Conservation (phyloP, 2,888 invertebrate species). For the Furcula furcula region DNA sequence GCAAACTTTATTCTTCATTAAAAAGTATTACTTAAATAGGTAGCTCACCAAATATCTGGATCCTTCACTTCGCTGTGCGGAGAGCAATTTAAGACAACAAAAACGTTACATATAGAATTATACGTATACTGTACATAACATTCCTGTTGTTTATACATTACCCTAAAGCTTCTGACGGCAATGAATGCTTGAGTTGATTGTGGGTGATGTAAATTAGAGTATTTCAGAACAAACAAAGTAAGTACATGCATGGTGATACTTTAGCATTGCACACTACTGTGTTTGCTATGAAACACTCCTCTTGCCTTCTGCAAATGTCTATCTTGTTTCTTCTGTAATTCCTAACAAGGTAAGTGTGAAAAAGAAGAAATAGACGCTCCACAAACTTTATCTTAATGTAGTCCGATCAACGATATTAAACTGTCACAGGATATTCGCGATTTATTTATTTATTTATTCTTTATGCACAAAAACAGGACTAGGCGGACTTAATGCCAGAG, state of each 20-base stretch:
- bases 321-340: too few species aligned
- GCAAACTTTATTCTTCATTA: too few species aligned
- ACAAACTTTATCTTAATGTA: too few species aligned
- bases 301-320: conserved; percentile 16
- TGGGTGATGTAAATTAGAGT: conserved; percentile 43
- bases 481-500: too few species aligned
- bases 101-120: conserved; percentile 82
- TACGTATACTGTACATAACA: conserved; percentile 80
- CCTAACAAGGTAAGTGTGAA: too few species aligned
- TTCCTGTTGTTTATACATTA: conserved; percentile 82
- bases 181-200: neutral
- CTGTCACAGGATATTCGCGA: too few species aligned
- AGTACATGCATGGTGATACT: conserved; percentile 77
- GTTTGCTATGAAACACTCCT: conserved; percentile 77
- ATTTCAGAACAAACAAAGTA: conserved; percentile 81
- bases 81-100: conserved; percentile 82
- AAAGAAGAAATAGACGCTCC: too few species aligned
- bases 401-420: too few species aligned
- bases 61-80: conserved; percentile 38
- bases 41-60: neutral
- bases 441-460: too few species aligned
- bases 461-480: too few species aligned
- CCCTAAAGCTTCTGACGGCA: conserved; percentile 53
- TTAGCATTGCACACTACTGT: conserved; percentile 82
- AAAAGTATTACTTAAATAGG: too few species aligned